Percentiles rank a stretch among this genome's conserved stretches.
Evolutionary conservation across 2,797 vertebrate species (phyloP).

Genomic region (Phyllotis vaccarum): DNA sequence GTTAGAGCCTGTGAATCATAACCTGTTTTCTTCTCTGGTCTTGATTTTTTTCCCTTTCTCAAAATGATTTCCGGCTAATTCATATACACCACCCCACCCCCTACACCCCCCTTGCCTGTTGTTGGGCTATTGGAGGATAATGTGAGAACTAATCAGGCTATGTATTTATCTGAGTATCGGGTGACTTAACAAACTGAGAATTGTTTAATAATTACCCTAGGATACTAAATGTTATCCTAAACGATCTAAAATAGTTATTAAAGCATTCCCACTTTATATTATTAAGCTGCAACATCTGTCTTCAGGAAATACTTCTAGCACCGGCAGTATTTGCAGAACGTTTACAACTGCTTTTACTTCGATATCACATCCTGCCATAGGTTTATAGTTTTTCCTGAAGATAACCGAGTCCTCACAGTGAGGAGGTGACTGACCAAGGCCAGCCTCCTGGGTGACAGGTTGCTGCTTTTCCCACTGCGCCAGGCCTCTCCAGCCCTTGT

Average conservation of each 20-base stretch:
- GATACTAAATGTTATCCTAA: constrained; percentile 76
- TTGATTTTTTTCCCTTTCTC: constrained; percentile 46
- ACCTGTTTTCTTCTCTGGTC: not conserved
- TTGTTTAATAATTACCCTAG: constrained; percentile 78
- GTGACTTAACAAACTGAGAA: constrained; percentile 67
- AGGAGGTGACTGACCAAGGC: constrained; percentile 53
- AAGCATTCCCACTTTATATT: constrained; percentile 74
- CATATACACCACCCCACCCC: no score
- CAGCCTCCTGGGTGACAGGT: constrained; percentile 77
- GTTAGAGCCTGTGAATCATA: not conserved
- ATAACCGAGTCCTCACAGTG: constrained; percentile 30
- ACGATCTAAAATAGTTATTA: constrained; percentile 81
- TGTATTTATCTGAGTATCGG: constrained; percentile 60
- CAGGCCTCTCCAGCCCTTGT: constrained; percentile 66
- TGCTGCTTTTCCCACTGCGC: constrained; percentile 73
- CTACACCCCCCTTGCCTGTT: not conserved
- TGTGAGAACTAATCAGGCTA: constrained; percentile 57
- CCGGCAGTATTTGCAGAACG: constrained; percentile 70
- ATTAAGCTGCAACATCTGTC: constrained; percentile 80
- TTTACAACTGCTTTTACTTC: constrained; percentile 83
- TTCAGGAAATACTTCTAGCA: constrained; percentile 76
- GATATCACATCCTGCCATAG: constrained; percentile 61
- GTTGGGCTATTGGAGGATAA: constrained; percentile 41
- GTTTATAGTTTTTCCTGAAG: constrained; percentile 64
- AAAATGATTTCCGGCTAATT: not conserved